Evolutionary conservation across 2,888 invertebrate species (phyloP), one percentile per base, ranked within the genome.

Genomic region (Euplagia quadripunctaria): DNA sequence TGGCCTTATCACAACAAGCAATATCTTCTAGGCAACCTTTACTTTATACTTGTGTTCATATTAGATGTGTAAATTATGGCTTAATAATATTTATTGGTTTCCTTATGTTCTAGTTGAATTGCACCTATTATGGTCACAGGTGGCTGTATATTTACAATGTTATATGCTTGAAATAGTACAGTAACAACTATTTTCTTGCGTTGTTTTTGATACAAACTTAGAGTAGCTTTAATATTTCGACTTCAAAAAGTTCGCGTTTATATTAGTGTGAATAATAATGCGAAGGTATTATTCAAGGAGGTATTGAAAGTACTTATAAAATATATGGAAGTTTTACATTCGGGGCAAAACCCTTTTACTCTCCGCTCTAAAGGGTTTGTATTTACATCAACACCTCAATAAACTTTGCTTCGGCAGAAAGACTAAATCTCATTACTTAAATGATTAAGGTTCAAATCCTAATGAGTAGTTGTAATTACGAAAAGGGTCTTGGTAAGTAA

Each of bases 401-500:
- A 61, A 61, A 20, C 14, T 31, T 11, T 61, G 31, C 31, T 61
- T 61, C 14, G 20, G 5, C 12, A 12, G 58, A 31, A 61, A 20
- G 20, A 31, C 58, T 61, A 61, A 20, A 61, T 31, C 58, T 61
- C 58, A 61, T 61, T 61, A 61, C 58, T 61, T 31, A 61, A 61
- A 20, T 61, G 58, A 61, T 61, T 61, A 61, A 61, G 58, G 58
- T 61, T 61, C 20, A 52, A 52, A 52, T 68, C 11, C 31, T 67
- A 67, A 67, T 52, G 67, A 20, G 17, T 52, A 55, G 52, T 52
- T 42, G 67, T n/a, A n/a, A 52, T 52, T 17, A 58, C 43, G 17
- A n/a, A 68, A 68, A 55, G 58, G 58, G 42, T 42, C 42, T 68
- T 55, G n/a, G 42, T 31, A 41, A 55, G 55, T 68, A 55, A 68